These are phyloP conservation scores for Drosophila sulfurigaster DNA, from an alignment of 1,140 invertebrate species.

Conservation along the genomic window DNA sequence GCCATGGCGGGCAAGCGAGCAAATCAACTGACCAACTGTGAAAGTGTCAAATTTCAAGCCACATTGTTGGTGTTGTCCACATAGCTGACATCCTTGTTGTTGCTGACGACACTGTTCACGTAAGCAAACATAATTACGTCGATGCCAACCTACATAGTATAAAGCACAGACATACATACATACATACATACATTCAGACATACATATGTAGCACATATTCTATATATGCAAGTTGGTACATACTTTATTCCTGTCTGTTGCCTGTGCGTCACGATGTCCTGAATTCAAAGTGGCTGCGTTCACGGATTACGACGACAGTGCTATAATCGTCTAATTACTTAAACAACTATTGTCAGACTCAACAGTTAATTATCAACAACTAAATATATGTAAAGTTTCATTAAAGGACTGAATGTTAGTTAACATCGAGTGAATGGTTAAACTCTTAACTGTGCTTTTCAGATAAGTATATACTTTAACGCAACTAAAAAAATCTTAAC, in stretches of 20 bases:
- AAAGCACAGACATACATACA: slow-evolving; percentile 7
- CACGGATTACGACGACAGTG: background rate
- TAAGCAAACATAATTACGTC: slow-evolving; percentile 81
- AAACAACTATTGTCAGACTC: background rate
- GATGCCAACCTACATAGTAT: slow-evolving; percentile 52
- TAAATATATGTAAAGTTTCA: background rate
- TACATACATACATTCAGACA: slow-evolving; percentile 4
- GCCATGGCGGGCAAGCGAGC: slow-evolving; percentile 51
- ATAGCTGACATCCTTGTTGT: slow-evolving; percentile 56
- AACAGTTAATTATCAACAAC: background rate
- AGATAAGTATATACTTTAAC: too few species aligned
- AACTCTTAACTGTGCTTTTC: too few species aligned
- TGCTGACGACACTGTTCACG: slow-evolving; percentile 66
- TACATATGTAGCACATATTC: slow-evolving; percentile 4
- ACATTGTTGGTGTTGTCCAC: slow-evolving; percentile 60
- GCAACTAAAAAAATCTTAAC: too few species aligned
- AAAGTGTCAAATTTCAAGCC: slow-evolving; percentile 82
- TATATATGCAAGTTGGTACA: background rate
- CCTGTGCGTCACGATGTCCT: slow-evolving; percentile 51
- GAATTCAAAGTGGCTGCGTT: slow-evolving; percentile 21
- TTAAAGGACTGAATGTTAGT: slow-evolving; percentile 6
- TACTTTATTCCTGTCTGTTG: slow-evolving; percentile 8
- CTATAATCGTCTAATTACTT: slow-evolving; percentile 27
- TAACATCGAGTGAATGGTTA: slow-evolving; percentile 2
- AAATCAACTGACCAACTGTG: slow-evolving; percentile 82